phyloP scores from a whole-genome alignment of 1,140 invertebrate genomes.

The Drosophila athabasca region DNA sequence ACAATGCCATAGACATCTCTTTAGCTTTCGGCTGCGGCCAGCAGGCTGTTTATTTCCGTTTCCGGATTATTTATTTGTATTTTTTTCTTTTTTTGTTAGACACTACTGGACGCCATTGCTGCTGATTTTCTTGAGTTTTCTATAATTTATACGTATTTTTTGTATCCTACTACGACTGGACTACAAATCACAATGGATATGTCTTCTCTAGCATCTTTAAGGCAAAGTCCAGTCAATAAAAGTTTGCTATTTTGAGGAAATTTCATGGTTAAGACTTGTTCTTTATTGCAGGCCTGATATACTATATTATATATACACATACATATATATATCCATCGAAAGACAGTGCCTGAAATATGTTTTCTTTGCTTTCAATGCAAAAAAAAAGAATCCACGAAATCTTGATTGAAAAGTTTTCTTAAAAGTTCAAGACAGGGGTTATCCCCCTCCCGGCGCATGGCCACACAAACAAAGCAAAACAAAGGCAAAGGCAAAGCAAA shows the following conservation, averaged over 20 bases:
- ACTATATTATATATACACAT: too few relatives aligned
- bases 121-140: conserved; percentile 6
- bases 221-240: conserved; percentile 69
- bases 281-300: too few relatives aligned
- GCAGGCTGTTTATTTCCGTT: neutral
- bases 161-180: conserved; percentile 54
- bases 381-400: too few relatives aligned
- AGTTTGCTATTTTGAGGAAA: conserved; percentile 34
- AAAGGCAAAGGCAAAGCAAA: too few relatives aligned
- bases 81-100: conserved; percentile 9
- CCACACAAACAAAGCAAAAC: too few relatives aligned
- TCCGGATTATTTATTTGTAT: neutral
- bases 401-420: too few relatives aligned
- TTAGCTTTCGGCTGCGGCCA: neutral
- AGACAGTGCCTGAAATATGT: too few relatives aligned
- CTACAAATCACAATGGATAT: conserved; percentile 72
- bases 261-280: too few relatives aligned
- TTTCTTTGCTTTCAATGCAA: too few relatives aligned
- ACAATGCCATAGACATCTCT: conserved; percentile 71
- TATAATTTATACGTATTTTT: neutral
- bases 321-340: too few relatives aligned
- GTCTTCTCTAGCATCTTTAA: conserved; percentile 66
- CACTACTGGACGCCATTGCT: conserved; percentile 52
- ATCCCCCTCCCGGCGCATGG: too few relatives aligned
- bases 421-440: too few relatives aligned